Base-by-base conservation (phyloP, 2,113 vertebrate genomes). In the Elephas maximus region DNA sequence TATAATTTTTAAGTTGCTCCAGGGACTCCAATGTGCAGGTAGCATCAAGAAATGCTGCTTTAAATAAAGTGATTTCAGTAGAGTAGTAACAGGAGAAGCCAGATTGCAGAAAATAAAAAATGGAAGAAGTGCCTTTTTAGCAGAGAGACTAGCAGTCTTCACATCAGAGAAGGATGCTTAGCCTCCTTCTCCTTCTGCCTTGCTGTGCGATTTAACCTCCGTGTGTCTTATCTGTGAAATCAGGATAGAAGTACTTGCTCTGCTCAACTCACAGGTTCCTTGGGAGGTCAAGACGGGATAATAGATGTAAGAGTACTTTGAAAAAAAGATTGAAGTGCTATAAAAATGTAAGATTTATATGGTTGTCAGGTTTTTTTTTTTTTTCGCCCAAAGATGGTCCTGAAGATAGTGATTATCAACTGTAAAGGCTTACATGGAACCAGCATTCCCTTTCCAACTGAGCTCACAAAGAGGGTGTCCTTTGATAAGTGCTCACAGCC, bases 321-420 rank as follows among this genome's bases (percentile, higher is more conserved):
- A 90, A 96, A 96, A 57, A 97, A 94, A 94, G 90, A 95, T 63
- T 96, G 93, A 95, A 97, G 95, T 85, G 44, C 88, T 97, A 92
- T 97, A 97, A 93, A 95, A 97, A 97, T 94, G 92, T 97, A 95
- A 96, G 96, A 97, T 97, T 97, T 96, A 97, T 96, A 95, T 53
- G n/a, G 80, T 78, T 97, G 96, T 97, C 92, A 78, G 91, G 37
- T n/a, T 30, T 21, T n/a, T n/a, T 65, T n/a, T n/a, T 65, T 93
- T 78, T 80, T 48, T 4, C 2, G 90, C 93, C 95, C 83, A 94
- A 97, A 97, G 95, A 96, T 96, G 88, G 90, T 45, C 96, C 92
- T 95, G 90, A 98, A 97, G 96, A 97, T 97, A 96, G 96, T 90
- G 96, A 97, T 97, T 97, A 97, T 95, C 96, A 96, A 33, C 96